Evolutionary conservation across 2,797 vertebrate species (phyloP), one percentile per base, ranked within the genome.

Genomic region (Aulostomus chinensis): DNA sequence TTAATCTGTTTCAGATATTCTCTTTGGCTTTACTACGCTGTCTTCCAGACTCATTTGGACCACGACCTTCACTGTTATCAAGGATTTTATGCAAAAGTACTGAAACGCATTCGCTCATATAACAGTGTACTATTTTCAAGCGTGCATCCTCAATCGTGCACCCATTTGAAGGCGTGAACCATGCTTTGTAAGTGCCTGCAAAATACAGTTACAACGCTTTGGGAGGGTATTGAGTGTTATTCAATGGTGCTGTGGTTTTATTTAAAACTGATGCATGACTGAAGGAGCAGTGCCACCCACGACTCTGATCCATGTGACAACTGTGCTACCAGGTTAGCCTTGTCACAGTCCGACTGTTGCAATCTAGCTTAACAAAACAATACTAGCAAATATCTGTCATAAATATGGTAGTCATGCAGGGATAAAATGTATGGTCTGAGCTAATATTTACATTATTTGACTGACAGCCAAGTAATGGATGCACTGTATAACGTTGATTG

Each of bases 121-220:
- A 31, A 58, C 10, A 38, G 52, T 65, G 53, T 52, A 61, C 43
- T 60, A 62, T 12, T 48, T 38, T 71, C 11, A 61, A 59, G 63
- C 38, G 55, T 57, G 51, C 39, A 38, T 58, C 48, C n/a, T n/a
- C n/a, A n/a, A n/a, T n/a, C n/a, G n/a, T n/a, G n/a, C n/a, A n/a
- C n/a, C n/a, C n/a, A n/a, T n/a, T n/a, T n/a, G n/a, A 81, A 71
- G 61, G 64, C 76, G 47, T 71, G 29, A 68, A 61, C 28, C 46
- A 15, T 67, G 78, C 73, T 85, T 77, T 86, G 63, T 76, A 82
- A 83, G 81, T 85, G 85, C 82, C 86, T 87, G 79, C 76, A 67
- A 65, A 73, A 63, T 59, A 71, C 77, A 47, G 33, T 36, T 2
- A 12, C 21, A 61, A 70, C 58, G 53, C 65, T 69, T 36, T 34